Percentiles rank a stretch among this genome's conserved stretches.
Evolutionary conservation across 2,797 vertebrate species (phyloP).

Genomic region (Onychomys arenicola): DNA sequence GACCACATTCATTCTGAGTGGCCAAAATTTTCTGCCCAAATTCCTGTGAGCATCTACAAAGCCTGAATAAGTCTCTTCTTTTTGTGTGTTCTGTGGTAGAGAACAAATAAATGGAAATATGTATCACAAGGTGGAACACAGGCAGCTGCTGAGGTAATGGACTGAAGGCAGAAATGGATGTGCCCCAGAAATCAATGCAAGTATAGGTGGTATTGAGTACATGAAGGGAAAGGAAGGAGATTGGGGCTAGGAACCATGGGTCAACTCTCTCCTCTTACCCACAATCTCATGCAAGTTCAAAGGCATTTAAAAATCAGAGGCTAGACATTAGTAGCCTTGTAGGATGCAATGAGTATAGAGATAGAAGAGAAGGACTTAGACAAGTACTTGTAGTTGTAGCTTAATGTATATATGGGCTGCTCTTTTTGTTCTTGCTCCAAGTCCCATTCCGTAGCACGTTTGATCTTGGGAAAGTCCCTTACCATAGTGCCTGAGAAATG

Average conservation of each 20-base stretch:
- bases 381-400: neutral
- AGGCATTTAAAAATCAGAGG: neutral
- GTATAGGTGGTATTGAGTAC: rapidly evolving
- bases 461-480: neutral
- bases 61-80: neutral
- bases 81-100: neutral
- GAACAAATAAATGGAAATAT: neutral
- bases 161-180: neutral
- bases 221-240: neutral
- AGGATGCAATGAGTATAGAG: neutral
- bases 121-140: no score
- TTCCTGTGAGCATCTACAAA: neutral
- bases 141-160: neutral
- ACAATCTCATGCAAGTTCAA: constrained; percentile 7
- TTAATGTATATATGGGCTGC: neutral
- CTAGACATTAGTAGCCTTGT: neutral
- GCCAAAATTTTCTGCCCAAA: neutral
- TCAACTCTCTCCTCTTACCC: neutral
- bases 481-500: neutral
- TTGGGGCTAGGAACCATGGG: rapidly evolving
- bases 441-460: neutral
- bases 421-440: neutral
- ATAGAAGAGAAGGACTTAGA: neutral
- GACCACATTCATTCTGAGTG: neutral
- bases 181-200: neutral